Conservation (phyloP, 2,888 invertebrate species). For the Tenthredo mesomela region DNA sequence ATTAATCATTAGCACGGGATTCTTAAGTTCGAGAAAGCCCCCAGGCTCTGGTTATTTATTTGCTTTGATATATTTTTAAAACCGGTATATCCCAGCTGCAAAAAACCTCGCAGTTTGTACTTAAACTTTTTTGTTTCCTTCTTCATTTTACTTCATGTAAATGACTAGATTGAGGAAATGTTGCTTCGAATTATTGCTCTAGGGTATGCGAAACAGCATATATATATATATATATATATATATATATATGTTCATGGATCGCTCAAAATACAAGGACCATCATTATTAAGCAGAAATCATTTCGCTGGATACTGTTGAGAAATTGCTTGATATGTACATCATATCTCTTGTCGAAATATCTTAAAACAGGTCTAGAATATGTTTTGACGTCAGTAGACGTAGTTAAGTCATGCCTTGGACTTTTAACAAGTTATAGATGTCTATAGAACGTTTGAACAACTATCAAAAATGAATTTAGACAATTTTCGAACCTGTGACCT, state of each 20-base stretch:
- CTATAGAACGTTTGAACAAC: neutral
- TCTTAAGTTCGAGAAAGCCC: neutral
- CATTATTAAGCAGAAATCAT: neutral
- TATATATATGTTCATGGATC: neutral
- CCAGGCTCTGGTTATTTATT: neutral
- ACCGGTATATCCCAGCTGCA: neutral
- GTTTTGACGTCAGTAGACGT: neutral
- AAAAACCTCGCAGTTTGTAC: neutral
- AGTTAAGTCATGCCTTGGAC: neutral
- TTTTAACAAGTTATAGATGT: neutral
- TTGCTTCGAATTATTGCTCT: neutral
- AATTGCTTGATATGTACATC: neutral
- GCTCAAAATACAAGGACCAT: neutral
- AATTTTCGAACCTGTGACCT: neutral
- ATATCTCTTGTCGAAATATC: neutral
- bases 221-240: neutral
- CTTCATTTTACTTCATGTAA: neutral
- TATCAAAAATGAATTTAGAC: neutral
- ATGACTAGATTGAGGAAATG: neutral
- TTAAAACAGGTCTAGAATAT: neutral
- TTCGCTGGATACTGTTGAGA: neutral
- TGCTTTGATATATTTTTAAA: conserved; percentile 16
- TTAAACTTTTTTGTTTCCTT: neutral
- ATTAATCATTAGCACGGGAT: neutral
- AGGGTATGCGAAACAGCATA: neutral